Conservation (phyloP, 2,797 vertebrate genomes). For the Psittacula echo region DNA sequence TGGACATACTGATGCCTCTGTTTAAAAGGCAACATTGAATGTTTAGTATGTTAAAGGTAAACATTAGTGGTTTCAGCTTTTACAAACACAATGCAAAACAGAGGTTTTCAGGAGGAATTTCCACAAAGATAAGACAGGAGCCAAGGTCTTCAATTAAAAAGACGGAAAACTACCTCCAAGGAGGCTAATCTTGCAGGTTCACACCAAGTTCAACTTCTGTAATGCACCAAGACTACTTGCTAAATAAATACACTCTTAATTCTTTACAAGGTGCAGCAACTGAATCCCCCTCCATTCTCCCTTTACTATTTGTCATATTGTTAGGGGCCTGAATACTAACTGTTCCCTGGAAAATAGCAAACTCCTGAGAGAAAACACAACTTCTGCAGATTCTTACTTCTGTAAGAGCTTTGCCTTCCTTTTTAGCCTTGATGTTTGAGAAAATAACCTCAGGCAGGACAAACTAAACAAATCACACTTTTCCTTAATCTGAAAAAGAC, state of each 20-base stretch:
- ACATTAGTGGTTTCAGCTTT: not conserved
- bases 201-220: not conserved
- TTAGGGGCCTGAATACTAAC: not conserved
- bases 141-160: not conserved
- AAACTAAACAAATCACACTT: constrained; percentile 33
- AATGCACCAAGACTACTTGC: not conserved
- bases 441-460: not conserved
- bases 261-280: not conserved
- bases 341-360: not conserved
- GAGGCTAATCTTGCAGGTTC: not conserved
- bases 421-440: not conserved
- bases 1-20: not conserved
- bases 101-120: not conserved
- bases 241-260: not conserved
- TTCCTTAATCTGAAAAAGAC: constrained; percentile 23
- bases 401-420: not conserved
- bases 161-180: not conserved
- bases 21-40: not conserved
- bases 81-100: not conserved
- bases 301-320: not conserved
- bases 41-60: not conserved
- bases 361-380: not conserved
- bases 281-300: not conserved
- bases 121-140: not conserved
- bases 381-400: not conserved